Evolutionary conservation across 2,113 vertebrate species (phyloP).

Genomic region (Neolamprologus devosi): DNA sequence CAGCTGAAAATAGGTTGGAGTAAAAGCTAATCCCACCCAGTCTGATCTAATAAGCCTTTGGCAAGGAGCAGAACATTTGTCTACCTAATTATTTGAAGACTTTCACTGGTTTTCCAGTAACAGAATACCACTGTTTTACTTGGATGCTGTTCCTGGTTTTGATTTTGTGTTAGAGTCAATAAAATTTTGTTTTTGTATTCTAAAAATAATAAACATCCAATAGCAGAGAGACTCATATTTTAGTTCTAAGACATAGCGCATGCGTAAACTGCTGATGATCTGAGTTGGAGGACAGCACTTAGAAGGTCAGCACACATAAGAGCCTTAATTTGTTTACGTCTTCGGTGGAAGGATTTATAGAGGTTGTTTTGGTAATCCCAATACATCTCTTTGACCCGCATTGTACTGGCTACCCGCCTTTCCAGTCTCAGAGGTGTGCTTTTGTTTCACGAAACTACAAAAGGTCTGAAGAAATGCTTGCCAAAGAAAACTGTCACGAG

Average conservation of each 20-base stretch:
- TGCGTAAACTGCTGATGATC: not conserved
- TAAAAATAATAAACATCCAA: not conserved
- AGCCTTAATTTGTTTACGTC: constrained; percentile 38
- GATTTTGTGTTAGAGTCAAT: not conserved
- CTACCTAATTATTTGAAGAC: not conserved
- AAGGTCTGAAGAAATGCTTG: not conserved
- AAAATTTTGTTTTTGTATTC: not conserved
- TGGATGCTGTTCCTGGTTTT: not conserved
- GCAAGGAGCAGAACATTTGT: not conserved
- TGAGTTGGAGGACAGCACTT: not conserved
- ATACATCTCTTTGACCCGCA: constrained; percentile 12
- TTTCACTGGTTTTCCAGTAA: not conserved
- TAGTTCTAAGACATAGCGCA: not conserved
- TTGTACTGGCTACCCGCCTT: not conserved
- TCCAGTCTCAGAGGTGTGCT: not conserved
- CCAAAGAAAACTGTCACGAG: not conserved
- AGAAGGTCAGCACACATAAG: constrained; percentile 19
- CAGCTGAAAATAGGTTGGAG: not conserved
- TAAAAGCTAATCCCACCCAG: constrained; percentile 10
- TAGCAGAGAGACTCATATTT: not conserved
- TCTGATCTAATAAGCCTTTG: not conserved
- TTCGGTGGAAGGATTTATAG: constrained; percentile 13
- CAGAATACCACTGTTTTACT: not conserved
- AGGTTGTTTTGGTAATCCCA: constrained; percentile 36
- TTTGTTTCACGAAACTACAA: not conserved